Percentiles rank a stretch among this genome's conserved stretches.
Conservation (phyloP, 2,888 invertebrate genomes). For the Watsonalla cultraria region DNA sequence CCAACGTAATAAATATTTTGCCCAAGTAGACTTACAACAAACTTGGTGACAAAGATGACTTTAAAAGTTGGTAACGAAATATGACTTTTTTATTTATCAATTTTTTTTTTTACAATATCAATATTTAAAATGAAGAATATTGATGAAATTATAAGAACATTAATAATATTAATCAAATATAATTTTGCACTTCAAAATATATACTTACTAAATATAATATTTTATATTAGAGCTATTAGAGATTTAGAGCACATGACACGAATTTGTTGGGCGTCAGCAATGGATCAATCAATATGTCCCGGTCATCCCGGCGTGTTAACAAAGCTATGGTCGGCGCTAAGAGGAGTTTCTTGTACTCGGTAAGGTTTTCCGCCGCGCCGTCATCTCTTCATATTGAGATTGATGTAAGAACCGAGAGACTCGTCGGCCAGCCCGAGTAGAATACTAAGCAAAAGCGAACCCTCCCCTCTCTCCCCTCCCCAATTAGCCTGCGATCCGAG, state of each 20-base stretch:
- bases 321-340: conserved; percentile 53
- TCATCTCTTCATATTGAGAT: conserved; percentile 74
- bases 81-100: no score
- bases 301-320: conserved; percentile 33
- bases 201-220: no score
- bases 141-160: no score
- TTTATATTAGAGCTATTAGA: no score
- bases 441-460: conserved; percentile 56
- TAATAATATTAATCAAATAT: no score
- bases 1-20: no score
- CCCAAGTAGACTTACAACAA: no score
- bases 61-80: no score
- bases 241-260: background rate
- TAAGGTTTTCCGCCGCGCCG: conserved; percentile 62
- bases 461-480: conserved; percentile 63
- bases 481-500: conserved; percentile 66
- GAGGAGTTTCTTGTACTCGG: conserved; percentile 70
- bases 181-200: no score
- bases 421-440: conserved; percentile 48
- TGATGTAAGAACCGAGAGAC: conserved; percentile 63
- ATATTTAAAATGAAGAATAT: no score
- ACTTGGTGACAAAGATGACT: no score
- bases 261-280: background rate
- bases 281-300: conserved; percentile 60
- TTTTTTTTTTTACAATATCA: no score